Base-by-base conservation (phyloP, 1,140 invertebrate genomes). In the Geopemphigus sp. region DNA sequence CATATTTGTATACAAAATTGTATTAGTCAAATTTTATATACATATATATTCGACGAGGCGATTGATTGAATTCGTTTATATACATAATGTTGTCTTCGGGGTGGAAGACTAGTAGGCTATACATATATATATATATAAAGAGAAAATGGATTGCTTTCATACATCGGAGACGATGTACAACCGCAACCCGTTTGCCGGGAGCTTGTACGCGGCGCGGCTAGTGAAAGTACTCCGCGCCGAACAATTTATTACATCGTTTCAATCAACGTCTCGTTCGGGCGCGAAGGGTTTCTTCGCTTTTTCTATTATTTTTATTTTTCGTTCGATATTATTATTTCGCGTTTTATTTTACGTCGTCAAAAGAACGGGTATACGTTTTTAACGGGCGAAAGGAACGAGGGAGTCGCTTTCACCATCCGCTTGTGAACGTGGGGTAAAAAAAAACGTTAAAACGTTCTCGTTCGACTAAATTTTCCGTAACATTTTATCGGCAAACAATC, bases 131-230 rank as follows among this genome's bases (percentile, higher is more conserved):
- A 17, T 61, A 11, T 22, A 32, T n/a, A 5, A 57, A 11, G 57
- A 76, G 32, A 26, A 78, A 78, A 78, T 63, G 54, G 57, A 78
- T 78, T 26, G 56, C 57, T 78, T 78, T 78, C 74, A 47, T 78
- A 47, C 39, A 26, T 26, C 32, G 56, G 24, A 24, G 57, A 59
- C 56, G 54, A 76, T 39, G 32, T 59, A 47, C 39, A 3, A 8
- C 22, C 32, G 14, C n/a, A 24, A 39, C 29, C 54, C 17, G 8
- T 68, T 68, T n/a, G 12, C 12, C 39, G 22, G 22, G 15, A 0
- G 17, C 5, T 39, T 39, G 22, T 47, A 19, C 8, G 24, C 2
- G 6, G 12, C 39, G 32, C 2, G 54, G 29, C 19, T 76, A 56
- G 50, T 56, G 53, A n/a, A 76, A 76, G 72, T 76, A 59, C 57